These are phyloP conservation scores for Metacarcinus magister DNA, from an alignment of 2,888 invertebrate species.

Conservation along the genomic window DNA sequence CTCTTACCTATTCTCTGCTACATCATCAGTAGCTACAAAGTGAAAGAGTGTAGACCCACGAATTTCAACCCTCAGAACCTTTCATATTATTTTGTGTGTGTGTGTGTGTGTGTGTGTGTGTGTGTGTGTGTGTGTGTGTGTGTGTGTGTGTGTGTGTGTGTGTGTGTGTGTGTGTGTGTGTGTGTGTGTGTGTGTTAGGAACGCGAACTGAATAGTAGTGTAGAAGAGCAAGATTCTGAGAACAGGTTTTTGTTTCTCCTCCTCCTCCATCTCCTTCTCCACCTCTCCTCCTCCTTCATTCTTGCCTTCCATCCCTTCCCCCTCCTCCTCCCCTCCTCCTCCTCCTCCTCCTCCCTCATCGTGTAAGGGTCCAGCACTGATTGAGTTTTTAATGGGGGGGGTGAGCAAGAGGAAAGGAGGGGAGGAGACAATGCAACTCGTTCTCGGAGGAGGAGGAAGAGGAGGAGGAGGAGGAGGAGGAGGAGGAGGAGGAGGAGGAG, in stretches of 20 bases:
- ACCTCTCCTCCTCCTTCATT: not conserved
- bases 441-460: not conserved
- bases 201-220: conserved; percentile 9
- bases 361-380: not conserved
- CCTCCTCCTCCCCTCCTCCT: not conserved
- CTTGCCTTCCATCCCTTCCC: not conserved
- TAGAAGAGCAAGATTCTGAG: conserved; percentile 41
- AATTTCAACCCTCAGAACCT: too few relatives aligned
- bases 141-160: conserved; percentile 26
- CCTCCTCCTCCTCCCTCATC: not conserved
- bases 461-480: conserved; percentile 13
- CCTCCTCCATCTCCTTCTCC: not conserved
- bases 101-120: conserved; percentile 31
- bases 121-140: conserved; percentile 26
- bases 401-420: not conserved
- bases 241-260: conserved; percentile 41
- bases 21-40: too few relatives aligned
- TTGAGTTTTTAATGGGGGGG: conserved; percentile 36
- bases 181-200: not conserved
- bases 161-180: conserved; percentile 26
- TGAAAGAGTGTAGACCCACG: too few relatives aligned
- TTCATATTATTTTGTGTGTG: conserved; percentile 34
- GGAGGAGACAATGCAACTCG: not conserved
- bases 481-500: not conserved
- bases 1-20: too few relatives aligned